These are phyloP conservation scores for Magallana angulata DNA, from an alignment of 1,140 invertebrate genomes.

Conservation along the genomic window DNA sequence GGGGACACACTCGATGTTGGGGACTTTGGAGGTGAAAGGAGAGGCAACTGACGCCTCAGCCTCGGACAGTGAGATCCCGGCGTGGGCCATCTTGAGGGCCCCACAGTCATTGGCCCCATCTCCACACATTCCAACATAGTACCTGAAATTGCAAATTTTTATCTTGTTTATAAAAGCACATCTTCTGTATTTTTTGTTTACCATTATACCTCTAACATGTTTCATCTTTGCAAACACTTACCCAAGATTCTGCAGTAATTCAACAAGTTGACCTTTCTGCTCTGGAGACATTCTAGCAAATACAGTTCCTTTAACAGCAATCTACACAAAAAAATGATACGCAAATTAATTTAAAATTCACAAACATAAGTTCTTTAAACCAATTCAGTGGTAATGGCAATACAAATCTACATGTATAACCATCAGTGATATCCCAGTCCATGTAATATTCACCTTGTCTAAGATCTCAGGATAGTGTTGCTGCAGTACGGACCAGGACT, in stretches of 20 bases:
- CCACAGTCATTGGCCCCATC: constrained; percentile 98
- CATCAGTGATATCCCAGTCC: no score
- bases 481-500: constrained; percentile 87
- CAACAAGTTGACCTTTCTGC: constrained; percentile 95
- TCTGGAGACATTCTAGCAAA: constrained; percentile 98
- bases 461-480: constrained; percentile 88
- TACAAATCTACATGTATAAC: no score
- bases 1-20: constrained; percentile 94
- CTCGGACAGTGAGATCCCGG: constrained; percentile 96
- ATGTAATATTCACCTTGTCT: constrained; percentile 77
- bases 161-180: neutral
- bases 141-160: constrained; percentile 68
- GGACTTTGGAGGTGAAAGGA: constrained; percentile 94
- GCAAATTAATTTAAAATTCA: neutral
- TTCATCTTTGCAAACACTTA: constrained; percentile 80
- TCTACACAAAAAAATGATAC: constrained; percentile 56
- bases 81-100: constrained; percentile 92
- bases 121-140: constrained; percentile 96
- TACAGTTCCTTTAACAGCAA: constrained; percentile 83
- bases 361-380: no score
- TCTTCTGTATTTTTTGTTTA: neutral
- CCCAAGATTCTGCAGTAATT: constrained; percentile 91
- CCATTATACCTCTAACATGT: no score
- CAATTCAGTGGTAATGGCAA: no score
- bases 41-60: constrained; percentile 97